Evolutionary conservation across 2,113 vertebrate species (phyloP), one percentile per base, ranked within the genome.

Genomic region (Amphiprion ocellaris): DNA sequence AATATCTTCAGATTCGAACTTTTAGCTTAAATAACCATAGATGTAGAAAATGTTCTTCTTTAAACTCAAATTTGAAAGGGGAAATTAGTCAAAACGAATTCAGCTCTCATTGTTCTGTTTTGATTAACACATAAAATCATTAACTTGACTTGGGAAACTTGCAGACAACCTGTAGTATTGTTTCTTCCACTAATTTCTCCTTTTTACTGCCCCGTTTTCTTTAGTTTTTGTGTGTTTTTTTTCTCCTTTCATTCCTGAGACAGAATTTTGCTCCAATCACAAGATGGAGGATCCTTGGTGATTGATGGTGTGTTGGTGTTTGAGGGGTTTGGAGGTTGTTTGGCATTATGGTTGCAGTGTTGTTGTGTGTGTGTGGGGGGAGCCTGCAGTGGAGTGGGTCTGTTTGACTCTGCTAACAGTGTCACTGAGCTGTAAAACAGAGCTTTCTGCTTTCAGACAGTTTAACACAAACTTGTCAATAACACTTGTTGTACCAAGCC

Each of bases 271-370:
- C 67, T 69, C 21, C 76, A 75, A 64, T 87, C 87, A 59, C 74
- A 73, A 62, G 49, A 59, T 2, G 60, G 53, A 66, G 15, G 86
- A 82, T 72, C 79, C 28, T 33, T 72, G 82, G n/a, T 85, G 85
- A 77, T 77, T 74, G 60, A 74, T 60, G 63, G 79, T 69, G 76
- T 90, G 76, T 74, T 33, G 39, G 60, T 79, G 74, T 75, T 65
- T 7, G 65, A 47, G 49, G 52, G 56, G 46, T 63, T 68, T 60
- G 15, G 54, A 37, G 52, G 19, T 69, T 72, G 8, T 37, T 30
- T 44, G 10, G 47, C 26, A 1, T 67, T 41, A 11, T 76, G 84
- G 54, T 90, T 90, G 87, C 86, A 39, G 83, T 86, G 81, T 50
- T 74, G 50, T 79, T 30, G 41, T 44, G 41, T 14, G 41, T 30